Conservation (phyloP, 2,797 vertebrate species). For the Sebastes wilsoni region DNA sequence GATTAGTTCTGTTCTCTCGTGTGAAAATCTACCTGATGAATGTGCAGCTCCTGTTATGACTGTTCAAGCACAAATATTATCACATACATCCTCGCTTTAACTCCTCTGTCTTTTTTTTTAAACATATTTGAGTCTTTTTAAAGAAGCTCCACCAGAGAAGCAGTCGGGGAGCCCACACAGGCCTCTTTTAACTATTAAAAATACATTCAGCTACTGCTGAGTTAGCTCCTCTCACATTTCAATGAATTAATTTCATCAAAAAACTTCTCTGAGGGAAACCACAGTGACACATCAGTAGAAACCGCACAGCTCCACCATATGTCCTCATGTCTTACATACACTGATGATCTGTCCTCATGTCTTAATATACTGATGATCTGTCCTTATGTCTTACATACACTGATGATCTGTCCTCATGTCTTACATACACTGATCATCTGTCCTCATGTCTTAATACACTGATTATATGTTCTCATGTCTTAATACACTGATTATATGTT, state of each 20-base stretch:
- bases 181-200: constrained; percentile 45
- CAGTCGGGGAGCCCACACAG: background rate
- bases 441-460: too few species aligned
- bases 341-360: background rate
- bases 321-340: constrained; percentile 45
- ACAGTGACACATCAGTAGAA: constrained; percentile 67
- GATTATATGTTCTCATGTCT: accelerated
- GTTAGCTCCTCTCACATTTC: constrained; percentile 47
- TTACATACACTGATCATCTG: too few species aligned
- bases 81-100: background rate
- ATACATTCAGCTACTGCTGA: constrained; percentile 41
- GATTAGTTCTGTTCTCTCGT: background rate
- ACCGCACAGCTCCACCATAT: constrained; percentile 61
- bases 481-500: accelerated
- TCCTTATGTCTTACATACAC: too few species aligned
- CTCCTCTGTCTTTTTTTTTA: background rate
- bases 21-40: background rate
- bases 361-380: too few species aligned
- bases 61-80: background rate
- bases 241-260: constrained; percentile 66
- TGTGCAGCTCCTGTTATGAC: background rate
- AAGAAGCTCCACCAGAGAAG: constrained; percentile 12
- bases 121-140: background rate
- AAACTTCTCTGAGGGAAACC: constrained; percentile 65
- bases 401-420: too few species aligned